These are phyloP conservation scores for Hylia prasina DNA, from an alignment of 2,113 vertebrate species.

Conservation along the genomic window DNA sequence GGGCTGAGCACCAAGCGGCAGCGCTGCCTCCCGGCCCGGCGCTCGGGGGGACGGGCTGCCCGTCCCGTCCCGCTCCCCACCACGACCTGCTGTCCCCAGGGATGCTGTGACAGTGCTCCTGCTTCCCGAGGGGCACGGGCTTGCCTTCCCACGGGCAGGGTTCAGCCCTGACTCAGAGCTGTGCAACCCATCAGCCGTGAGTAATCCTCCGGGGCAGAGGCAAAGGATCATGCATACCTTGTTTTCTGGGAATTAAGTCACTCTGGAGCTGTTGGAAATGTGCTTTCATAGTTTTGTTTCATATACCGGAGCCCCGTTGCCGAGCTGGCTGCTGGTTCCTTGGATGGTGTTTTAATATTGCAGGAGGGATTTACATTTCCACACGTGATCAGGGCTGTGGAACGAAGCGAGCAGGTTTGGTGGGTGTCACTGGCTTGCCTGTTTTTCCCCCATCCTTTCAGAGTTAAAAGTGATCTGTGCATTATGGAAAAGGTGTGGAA, in stretches of 20 bases:
- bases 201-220: not conserved
- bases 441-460: not conserved
- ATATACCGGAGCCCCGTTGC: not conserved
- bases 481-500: not conserved
- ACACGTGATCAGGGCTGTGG: not conserved
- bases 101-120: not conserved
- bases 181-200: not conserved
- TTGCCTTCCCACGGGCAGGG: not conserved
- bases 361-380: not conserved
- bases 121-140: not conserved
- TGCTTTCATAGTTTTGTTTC: not conserved
- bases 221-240: not conserved
- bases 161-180: not conserved
- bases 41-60: not conserved
- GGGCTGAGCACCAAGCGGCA: not conserved
- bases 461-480: not conserved
- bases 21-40: accelerated
- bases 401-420: constrained; percentile 1
- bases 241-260: not conserved
- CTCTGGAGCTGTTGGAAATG: not conserved
- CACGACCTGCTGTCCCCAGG: not conserved
- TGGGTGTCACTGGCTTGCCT: not conserved
- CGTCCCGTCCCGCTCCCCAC: not conserved
- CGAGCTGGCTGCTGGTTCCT: not conserved
- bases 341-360: not conserved